Conservation (phyloP, 2,797 vertebrate genomes). For the Myripristis murdjan region DNA sequence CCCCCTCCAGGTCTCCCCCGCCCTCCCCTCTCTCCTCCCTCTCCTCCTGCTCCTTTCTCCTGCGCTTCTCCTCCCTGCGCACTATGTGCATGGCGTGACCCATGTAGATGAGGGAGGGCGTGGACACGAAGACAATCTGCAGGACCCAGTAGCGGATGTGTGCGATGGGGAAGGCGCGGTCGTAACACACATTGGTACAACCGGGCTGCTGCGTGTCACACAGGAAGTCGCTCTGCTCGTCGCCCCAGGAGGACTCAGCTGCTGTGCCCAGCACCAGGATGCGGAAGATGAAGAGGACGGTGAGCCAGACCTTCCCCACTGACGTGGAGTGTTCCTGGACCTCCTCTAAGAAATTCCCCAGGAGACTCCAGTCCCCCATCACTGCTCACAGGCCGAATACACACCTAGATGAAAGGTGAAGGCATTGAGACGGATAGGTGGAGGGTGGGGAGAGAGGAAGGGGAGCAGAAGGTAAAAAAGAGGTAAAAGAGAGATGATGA, state of each 20-base stretch:
- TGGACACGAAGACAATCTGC: constrained; percentile 98
- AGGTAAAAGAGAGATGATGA: constrained; percentile 33
- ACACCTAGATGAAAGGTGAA: constrained; percentile 39
- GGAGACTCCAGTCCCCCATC: constrained; percentile 98
- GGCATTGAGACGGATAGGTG: no score
- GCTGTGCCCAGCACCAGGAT: constrained; percentile 97
- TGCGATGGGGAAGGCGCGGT: constrained; percentile 97
- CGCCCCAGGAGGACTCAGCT: constrained; percentile 97
- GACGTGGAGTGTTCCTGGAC: constrained; percentile 98
- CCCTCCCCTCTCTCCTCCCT: constrained; percentile 74
- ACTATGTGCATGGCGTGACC: constrained; percentile 95
- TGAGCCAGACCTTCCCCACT: constrained; percentile 97
- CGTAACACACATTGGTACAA: constrained; percentile 97
- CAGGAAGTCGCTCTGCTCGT: constrained; percentile 96
- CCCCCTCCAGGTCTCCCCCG: constrained; percentile 80
- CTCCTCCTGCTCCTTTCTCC: constrained; percentile 84
- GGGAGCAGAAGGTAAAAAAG: constrained; percentile 12
- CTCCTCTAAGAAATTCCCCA: constrained; percentile 97
- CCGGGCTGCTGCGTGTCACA: constrained; percentile 96
- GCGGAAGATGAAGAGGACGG: constrained; percentile 96
- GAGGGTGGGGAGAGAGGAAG: constrained; percentile 8
- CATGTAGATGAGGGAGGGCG: constrained; percentile 97
- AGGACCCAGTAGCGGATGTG: constrained; percentile 99
- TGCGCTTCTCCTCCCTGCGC: constrained; percentile 92
- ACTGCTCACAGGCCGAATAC: constrained; percentile 65